Percentiles rank a stretch among this genome's conserved stretches.
phyloP scores from a whole-genome alignment of 2,113 vertebrate species.

The Thamnaconus septentrionalis region DNA sequence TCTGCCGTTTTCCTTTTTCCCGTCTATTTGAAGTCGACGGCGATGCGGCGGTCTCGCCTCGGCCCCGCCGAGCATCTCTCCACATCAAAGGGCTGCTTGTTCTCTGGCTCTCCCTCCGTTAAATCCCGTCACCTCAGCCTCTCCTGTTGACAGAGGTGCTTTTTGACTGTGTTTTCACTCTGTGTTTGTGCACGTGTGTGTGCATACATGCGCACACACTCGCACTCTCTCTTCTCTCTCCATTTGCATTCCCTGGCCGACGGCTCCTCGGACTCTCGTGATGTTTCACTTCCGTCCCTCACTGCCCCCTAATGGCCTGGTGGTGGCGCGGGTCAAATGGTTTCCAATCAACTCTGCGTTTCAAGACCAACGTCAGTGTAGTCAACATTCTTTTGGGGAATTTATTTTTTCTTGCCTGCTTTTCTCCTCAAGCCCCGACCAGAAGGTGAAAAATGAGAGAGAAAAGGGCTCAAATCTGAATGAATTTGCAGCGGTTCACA shows the following conservation, averaged over 20 bases:
- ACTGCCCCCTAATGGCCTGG: neutral
- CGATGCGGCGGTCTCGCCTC: conserved; percentile 23
- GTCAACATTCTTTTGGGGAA: neutral
- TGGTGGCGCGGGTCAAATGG: conserved; percentile 10
- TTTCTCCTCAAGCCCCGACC: no score
- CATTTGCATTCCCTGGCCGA: conserved; percentile 52
- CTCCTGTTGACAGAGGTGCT: conserved; percentile 50
- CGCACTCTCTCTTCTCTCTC: conserved; percentile 46
- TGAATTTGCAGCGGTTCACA: no score
- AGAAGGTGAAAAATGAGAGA: conserved; percentile 15
- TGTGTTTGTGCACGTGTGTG: conserved; percentile 3
- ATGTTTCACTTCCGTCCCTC: conserved; percentile 38
- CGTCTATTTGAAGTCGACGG: conserved; percentile 21
- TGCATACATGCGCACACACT: conserved; percentile 4
- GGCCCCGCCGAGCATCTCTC: conserved; percentile 31
- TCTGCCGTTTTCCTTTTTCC: conserved; percentile 35
- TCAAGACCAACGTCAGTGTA: neutral
- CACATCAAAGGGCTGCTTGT: conserved; percentile 66
- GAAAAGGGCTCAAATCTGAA: neutral
- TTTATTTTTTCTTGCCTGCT: no score
- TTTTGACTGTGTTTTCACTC: conserved; percentile 8
- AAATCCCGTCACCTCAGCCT: conserved; percentile 46
- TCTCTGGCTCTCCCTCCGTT: conserved; percentile 41
- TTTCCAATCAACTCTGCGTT: conserved; percentile 30
- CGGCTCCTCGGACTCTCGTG: conserved; percentile 12